These are phyloP conservation scores for Ceuthmochares aereus DNA, from an alignment of 2,113 vertebrate genomes.

Conservation along the genomic window DNA sequence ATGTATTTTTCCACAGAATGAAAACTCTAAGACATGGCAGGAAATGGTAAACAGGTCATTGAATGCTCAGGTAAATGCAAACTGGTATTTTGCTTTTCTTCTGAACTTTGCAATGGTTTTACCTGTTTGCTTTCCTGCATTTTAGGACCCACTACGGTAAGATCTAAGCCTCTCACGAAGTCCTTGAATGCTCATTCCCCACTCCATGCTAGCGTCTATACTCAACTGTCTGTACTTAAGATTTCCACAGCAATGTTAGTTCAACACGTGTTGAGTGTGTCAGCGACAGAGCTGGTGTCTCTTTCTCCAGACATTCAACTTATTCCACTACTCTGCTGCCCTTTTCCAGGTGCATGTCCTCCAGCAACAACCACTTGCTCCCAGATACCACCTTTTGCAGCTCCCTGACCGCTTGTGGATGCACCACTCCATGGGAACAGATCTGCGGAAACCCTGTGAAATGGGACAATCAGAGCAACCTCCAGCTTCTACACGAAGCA, in stretches of 20 bases:
- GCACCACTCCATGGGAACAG: fast-evolving
- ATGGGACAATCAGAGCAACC: fast-evolving
- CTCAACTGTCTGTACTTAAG: background rate
- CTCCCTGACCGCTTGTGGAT: no score
- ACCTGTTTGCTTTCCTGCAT: background rate
- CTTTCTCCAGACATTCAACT: background rate
- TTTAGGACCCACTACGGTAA: fast-evolving
- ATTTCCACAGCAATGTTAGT: background rate
- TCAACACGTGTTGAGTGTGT: fast-evolving
- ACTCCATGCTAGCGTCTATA: background rate
- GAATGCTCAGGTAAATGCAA: background rate
- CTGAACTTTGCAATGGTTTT: background rate
- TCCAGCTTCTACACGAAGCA: background rate
- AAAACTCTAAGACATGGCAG: background rate
- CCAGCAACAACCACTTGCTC: background rate
- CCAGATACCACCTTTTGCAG: background rate
- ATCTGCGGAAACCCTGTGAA: background rate
- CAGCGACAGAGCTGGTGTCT: background rate
- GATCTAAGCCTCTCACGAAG: background rate
- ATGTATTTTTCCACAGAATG: background rate
- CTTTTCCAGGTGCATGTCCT: fast-evolving
- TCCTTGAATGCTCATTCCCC: background rate
- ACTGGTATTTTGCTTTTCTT: fast-evolving
- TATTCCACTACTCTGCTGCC: background rate
- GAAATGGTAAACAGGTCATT: background rate